These are phyloP conservation scores for Megalonaias nervosa DNA, from an alignment of 1,140 invertebrate genomes.

Conservation along the genomic window DNA sequence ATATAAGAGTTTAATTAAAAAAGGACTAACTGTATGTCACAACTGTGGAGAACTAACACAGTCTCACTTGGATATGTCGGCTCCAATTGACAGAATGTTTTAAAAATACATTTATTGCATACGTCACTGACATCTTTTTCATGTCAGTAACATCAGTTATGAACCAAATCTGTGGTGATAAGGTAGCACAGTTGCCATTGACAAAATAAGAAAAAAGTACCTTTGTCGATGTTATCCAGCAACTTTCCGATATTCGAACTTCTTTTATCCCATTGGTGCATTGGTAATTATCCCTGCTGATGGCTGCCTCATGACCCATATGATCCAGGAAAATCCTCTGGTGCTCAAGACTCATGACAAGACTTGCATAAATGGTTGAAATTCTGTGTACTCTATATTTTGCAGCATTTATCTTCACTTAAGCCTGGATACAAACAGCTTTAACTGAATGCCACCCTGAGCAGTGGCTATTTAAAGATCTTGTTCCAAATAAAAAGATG, in stretches of 20 bases:
- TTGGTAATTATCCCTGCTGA: slow-evolving; percentile 18
- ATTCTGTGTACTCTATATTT: slow-evolving; percentile 2
- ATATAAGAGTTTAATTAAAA: too few species aligned
- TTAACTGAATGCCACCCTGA: slow-evolving; percentile 12
- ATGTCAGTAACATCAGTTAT: too few species aligned
- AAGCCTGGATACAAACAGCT: not conserved
- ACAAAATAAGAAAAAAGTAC: not conserved
- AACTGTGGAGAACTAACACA: too few species aligned
- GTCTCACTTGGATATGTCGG: too few species aligned
- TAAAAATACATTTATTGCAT: too few species aligned
- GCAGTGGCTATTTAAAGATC: not conserved
- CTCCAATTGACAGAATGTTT: too few species aligned
- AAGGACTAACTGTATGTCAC: too few species aligned
- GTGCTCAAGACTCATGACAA: slow-evolving; percentile 1
- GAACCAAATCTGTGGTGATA: too few species aligned
- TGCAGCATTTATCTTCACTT: not conserved
- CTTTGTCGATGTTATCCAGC: not conserved
- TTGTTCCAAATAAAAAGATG: slow-evolving; percentile 7
- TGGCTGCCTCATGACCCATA: slow-evolving; percentile 10
- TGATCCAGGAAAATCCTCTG: slow-evolving; percentile 12
- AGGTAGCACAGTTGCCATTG: too few species aligned
- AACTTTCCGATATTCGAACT: slow-evolving; percentile 2
- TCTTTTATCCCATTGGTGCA: slow-evolving; percentile 1
- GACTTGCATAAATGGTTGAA: slow-evolving; percentile 6
- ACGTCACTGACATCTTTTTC: too few species aligned